These are phyloP conservation scores for Dryobotodes eremita DNA, from an alignment of 2,888 invertebrate species.

Conservation along the genomic window DNA sequence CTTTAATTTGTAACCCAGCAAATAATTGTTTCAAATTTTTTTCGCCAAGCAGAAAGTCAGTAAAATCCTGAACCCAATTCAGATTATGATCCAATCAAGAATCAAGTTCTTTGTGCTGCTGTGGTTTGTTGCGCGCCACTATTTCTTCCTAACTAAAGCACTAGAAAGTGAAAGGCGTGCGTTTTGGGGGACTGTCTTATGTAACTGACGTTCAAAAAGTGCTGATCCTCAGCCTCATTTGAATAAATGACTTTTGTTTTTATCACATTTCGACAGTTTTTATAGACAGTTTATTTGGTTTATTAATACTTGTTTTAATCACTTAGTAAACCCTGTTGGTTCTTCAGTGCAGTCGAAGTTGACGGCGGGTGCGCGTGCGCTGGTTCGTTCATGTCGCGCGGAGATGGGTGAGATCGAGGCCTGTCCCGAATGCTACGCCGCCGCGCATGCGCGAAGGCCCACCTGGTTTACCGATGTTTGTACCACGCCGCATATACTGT, in stretches of 20 bases:
- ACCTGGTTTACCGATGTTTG: slow-evolving; percentile 98
- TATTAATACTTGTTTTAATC: slow-evolving; percentile 39
- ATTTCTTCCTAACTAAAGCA: background rate
- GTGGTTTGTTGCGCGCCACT: background rate
- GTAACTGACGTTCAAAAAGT: background rate
- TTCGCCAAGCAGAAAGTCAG: background rate
- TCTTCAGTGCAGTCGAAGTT: slow-evolving; percentile 94
- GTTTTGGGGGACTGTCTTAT: background rate
- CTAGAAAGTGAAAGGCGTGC: background rate
- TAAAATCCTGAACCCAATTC: background rate
- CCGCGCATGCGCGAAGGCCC: slow-evolving; percentile 94
- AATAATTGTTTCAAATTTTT: background rate
- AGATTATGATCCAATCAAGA: background rate
- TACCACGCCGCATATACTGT: slow-evolving; percentile 96
- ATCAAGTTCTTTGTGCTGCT: background rate
- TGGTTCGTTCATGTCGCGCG: slow-evolving; percentile 96
- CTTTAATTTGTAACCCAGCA: background rate
- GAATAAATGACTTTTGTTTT: background rate
- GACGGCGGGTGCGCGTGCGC: slow-evolving; percentile 94
- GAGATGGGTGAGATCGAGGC: slow-evolving; percentile 98
- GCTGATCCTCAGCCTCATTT: background rate
- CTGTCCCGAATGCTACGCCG: slow-evolving; percentile 97
- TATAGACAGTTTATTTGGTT: background rate
- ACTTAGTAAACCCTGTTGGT: slow-evolving; percentile 49
- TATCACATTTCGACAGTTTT: background rate